phyloP scores from a whole-genome alignment of 1,140 invertebrate species.

The Pteromalus puparum region DNA sequence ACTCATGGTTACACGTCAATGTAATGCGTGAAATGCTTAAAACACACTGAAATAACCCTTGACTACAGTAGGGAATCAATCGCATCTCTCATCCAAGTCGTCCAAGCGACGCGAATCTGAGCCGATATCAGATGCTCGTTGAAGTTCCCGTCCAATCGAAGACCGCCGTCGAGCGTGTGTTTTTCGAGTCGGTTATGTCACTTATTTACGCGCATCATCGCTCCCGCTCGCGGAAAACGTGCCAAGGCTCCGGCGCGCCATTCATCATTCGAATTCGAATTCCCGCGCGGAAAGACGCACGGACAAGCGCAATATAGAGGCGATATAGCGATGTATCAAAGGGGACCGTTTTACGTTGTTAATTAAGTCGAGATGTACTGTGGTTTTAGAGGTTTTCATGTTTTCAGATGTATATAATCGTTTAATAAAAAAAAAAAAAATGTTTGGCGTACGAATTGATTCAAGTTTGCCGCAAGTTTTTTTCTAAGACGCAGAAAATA shows the following conservation, averaged over 20 bases:
- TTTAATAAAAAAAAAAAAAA: no score
- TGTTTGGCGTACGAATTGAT: no score
- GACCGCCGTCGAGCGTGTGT: background rate
- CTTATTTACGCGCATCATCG: slow-evolving; percentile 6
- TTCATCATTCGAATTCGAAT: slow-evolving; percentile 26
- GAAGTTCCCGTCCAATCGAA: background rate
- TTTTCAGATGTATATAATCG: no score
- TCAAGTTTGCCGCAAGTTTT: no score
- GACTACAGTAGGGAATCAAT: no score
- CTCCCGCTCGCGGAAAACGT: background rate
- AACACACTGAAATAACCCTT: no score
- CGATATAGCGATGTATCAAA: background rate
- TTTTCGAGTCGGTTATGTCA: slow-evolving; percentile 6
- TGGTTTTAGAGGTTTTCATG: background rate
- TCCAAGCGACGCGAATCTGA: no score
- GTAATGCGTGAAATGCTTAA: no score
- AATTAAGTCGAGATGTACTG: background rate
- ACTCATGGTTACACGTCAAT: no score
- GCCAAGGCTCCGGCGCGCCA: background rate
- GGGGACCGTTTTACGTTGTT: background rate
- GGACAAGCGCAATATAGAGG: background rate
- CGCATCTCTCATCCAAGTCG: no score
- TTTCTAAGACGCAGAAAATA: no score
- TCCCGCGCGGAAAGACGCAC: background rate
- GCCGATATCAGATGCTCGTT: background rate